Evolutionary conservation across 2,113 vertebrate species (phyloP).

Genomic region (Poicephalus gulielmi): DNA sequence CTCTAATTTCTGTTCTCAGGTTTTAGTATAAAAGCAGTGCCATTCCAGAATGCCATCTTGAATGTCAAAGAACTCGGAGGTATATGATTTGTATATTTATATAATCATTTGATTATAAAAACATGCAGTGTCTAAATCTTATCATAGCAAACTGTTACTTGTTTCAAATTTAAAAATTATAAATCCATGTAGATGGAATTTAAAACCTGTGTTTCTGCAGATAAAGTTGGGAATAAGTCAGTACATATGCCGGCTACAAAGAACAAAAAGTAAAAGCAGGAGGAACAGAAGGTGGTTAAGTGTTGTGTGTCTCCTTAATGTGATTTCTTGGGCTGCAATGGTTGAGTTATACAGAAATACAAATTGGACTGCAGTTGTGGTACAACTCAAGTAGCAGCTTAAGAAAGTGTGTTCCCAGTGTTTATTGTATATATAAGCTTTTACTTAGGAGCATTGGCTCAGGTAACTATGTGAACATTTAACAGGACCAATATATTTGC

Average conservation of each 20-base stretch:
- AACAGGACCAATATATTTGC: background rate
- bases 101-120: background rate
- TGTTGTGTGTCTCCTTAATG: background rate
- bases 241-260: background rate
- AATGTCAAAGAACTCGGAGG: constrained; percentile 99
- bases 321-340: background rate
- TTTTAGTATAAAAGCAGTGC: constrained; percentile 98
- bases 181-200: background rate
- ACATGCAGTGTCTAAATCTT: background rate
- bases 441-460: background rate
- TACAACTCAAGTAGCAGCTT: background rate
- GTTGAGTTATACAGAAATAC: background rate
- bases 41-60: constrained; percentile 94
- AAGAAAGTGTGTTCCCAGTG: background rate
- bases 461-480: background rate
- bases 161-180: background rate
- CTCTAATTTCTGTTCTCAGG: constrained; percentile 78
- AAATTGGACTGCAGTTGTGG: background rate
- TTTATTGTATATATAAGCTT: background rate
- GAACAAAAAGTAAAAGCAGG: background rate
- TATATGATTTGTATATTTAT: constrained; percentile 70
- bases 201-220: background rate
- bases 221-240: background rate
- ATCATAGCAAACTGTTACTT: background rate
- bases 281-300: fast-evolving